Percentiles rank a stretch among this genome's conserved stretches.
Evolutionary conservation across 2,113 vertebrate species (phyloP).

Genomic region (Gnathonemus echidnorhynchus): DNA sequence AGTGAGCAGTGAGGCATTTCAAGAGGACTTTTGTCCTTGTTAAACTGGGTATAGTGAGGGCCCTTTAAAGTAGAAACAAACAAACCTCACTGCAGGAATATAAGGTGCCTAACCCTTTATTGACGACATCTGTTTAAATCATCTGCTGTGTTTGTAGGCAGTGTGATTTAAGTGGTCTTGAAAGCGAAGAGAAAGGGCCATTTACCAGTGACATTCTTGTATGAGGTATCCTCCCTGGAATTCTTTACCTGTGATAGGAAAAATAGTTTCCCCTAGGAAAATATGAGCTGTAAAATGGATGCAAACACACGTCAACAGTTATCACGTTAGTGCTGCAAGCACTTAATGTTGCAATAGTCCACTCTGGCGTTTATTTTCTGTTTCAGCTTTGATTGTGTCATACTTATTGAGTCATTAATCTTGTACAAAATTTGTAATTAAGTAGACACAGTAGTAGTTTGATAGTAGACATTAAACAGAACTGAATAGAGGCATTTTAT

Average conservation of each 20-base stretch:
- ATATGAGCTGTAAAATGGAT: neutral
- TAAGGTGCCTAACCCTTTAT: neutral
- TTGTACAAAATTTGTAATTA: neutral
- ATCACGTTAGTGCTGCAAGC: neutral
- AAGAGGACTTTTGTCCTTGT: neutral
- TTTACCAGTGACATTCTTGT: neutral
- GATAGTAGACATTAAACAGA: neutral
- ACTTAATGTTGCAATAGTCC: neutral
- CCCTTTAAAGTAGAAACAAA: neutral
- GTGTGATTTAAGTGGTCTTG: neutral
- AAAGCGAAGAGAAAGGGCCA: neutral
- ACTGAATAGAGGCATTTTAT: neutral
- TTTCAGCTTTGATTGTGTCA: neutral
- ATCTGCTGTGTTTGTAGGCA: neutral
- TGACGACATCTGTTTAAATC: neutral
- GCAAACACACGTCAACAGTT: neutral
- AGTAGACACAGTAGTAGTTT: neutral
- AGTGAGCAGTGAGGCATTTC: neutral
- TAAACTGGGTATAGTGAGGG: neutral
- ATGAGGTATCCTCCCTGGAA: neutral
- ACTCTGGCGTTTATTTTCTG: neutral
- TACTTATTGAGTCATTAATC: neutral
- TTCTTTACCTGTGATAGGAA: neutral
- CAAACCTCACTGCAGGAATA: neutral
- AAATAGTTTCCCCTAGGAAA: neutral